Base-by-base conservation (phyloP, 2,888 invertebrate genomes). In the Spodoptera littoralis region DNA sequence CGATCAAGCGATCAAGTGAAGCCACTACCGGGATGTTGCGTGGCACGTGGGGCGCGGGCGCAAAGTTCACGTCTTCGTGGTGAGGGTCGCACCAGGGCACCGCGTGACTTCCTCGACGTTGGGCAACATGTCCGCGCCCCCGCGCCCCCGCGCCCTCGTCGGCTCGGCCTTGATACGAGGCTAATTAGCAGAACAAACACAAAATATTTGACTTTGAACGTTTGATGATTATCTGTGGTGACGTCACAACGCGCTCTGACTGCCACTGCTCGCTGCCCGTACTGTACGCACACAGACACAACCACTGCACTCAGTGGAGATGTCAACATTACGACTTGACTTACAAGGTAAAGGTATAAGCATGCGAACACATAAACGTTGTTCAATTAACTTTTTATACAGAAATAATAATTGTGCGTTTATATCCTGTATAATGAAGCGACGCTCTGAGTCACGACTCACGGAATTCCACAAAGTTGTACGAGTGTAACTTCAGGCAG, bases 151-250 rank as follows among this genome's bases (percentile, higher is more conserved):
- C 5, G 22, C 2, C 22, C n/a, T n/a, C n/a, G n/a, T n/a, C n/a
- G n/a, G n/a, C n/a, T n/a, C n/a, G 65, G 22, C 65, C 70, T 64
- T 59, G 22, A 24, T 45, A 30, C 70, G 59, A 70, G 48, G 69
- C 48, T 59, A 48, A 52, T 63, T 52, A 24, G 36, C 41, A 42
- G 44, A 58, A 62, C 53, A 75, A 70, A 62, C 36, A 74, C 50
- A 45, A 52, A 53, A 8, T 43, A 11, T 41, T 53, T 57, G 43
- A 43, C 63, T 53, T 69, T 63, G 44, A 56, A 47, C 44, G 49
- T 48, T 70, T 56, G 53, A 57, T 69, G 63, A 57, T 69, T 66
- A 52, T 42, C 56, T 42, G 11, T 47, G 12, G 63, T 62, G 53
- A 70, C 13, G 75, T 62, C 53, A 70, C 47, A 63, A 52, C 56